Percentiles rank a stretch among this genome's conserved stretches.
phyloP scores from a whole-genome alignment of 2,113 vertebrate genomes.

The Castor canadensis region DNA sequence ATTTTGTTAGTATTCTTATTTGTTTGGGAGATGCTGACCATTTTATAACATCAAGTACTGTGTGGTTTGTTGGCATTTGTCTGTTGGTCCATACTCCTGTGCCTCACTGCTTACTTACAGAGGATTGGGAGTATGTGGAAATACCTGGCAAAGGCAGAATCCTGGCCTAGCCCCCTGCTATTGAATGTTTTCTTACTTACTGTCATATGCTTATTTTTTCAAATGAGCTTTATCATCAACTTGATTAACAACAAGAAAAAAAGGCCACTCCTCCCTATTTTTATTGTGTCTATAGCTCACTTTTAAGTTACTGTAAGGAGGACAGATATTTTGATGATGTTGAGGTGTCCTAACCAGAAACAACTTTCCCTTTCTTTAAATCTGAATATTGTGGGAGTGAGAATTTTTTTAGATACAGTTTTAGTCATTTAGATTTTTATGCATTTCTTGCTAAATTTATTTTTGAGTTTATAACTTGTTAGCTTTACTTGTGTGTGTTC shows the following conservation, averaged over 20 bases:
- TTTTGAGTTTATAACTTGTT: slow-evolving; percentile 53
- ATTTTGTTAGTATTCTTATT: slow-evolving; percentile 17
- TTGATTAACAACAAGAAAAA: not conserved
- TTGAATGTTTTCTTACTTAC: not conserved
- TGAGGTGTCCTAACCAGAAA: not conserved
- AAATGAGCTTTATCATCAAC: not conserved
- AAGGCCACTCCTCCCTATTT: not conserved
- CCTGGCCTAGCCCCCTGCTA: not conserved
- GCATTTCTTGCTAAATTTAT: slow-evolving; percentile 12
- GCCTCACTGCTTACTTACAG: not conserved
- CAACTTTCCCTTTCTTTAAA: not conserved
- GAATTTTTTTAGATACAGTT: not conserved
- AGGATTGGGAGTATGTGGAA: not conserved
- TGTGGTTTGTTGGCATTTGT: not conserved
- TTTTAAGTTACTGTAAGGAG: not conserved
- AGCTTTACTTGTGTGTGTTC: slow-evolving; percentile 21
- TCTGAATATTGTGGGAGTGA: not conserved
- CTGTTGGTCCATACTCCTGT: not conserved
- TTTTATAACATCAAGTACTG: not conserved
- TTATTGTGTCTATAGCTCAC: not conserved
- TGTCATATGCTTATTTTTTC: not conserved
- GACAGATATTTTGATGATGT: slow-evolving; percentile 3
- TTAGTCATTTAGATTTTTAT: slow-evolving; percentile 13
- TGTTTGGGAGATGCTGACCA: not conserved
- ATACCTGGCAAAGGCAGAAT: not conserved